Base-by-base conservation (phyloP, 1,140 invertebrate genomes). In the Penaeus chinensis region DNA sequence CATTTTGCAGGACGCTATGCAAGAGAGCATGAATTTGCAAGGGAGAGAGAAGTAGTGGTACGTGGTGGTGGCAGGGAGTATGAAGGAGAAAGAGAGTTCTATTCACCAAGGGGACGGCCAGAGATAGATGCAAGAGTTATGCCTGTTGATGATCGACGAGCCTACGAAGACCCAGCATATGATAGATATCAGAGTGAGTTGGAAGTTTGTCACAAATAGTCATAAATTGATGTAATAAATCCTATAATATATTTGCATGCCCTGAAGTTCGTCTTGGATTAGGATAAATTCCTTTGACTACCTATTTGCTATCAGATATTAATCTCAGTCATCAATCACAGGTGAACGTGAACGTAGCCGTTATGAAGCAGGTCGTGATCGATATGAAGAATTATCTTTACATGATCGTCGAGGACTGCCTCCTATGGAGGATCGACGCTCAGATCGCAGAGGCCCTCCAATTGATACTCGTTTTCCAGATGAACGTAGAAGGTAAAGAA, bases 161-260 rank as follows among this genome's bases (percentile, higher is more conserved):
- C 86, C 32, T 87, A 87, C 47, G 86, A 87, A 27, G 86, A 87
- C 22, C 69, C 86, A 47, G 86, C 86, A 5, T 87, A 87, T 66
- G 86, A 87, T 24, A 82, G 78, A 42, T 87, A 82, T 65, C 86
- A 82, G 69, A 82, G 86, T 87, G 47, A 76, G 86, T 82, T 82
- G 20, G 22, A 24, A 32, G 27, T 24, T 42, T 42, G 37, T 42
- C 37, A 42, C 7, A 42, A 42, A 42, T 42, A 42, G 7, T 42
- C 37, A 42, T 42, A 32, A 1, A 32, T 32, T 32, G 32, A 32
- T 32, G 32, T 32, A 32, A 32, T 32, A 42, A 42, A 42, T 42
- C 37, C 4, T 42, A 42, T 42, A 42, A 8, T 42, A 42, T 54
- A 8, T 13, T 16, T 54, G 0, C 16, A 16, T 54, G 54, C 10